These are phyloP conservation scores for Brevipalpus yothersi DNA, from an alignment of 1,140 invertebrate species.

Conservation along the genomic window DNA sequence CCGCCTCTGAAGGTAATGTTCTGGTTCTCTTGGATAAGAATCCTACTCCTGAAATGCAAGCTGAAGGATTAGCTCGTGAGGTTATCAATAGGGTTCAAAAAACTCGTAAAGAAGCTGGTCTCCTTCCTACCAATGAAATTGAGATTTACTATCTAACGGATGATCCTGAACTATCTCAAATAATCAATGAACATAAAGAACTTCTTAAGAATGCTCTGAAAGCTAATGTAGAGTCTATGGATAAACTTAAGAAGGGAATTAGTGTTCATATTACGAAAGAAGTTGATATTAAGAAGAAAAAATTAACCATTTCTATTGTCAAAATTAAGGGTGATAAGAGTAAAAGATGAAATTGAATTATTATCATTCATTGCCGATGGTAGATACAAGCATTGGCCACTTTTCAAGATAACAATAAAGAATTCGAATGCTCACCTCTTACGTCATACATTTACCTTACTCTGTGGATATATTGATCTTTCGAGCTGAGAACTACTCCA, in stretches of 20 bases:
- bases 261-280: neutral
- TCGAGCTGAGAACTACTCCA: too few relatives aligned
- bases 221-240: neutral
- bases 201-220: neutral
- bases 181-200: neutral
- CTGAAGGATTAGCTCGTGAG: conserved; percentile 77
- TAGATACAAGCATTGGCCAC: too few relatives aligned
- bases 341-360: too few relatives aligned
- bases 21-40: conserved; percentile 27
- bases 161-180: neutral
- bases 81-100: conserved; percentile 92
- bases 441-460: too few relatives aligned
- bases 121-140: conserved; percentile 75
- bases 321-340: neutral
- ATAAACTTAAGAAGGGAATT: neutral
- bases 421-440: too few relatives aligned
- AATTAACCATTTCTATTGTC: neutral
- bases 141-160: conserved; percentile 43
- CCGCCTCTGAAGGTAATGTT: conserved; percentile 50
- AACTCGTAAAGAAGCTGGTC: conserved; percentile 76
- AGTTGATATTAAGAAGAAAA: neutral
- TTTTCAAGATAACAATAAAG: too few relatives aligned
- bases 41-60: conserved; percentile 59
- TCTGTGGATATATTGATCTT: too few relatives aligned
- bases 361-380: too few relatives aligned